Evolutionary conservation across 1,140 invertebrate genomes (phyloP), one percentile per base, ranked within the genome.

Genomic region (Brachionus manjavacas): DNA sequence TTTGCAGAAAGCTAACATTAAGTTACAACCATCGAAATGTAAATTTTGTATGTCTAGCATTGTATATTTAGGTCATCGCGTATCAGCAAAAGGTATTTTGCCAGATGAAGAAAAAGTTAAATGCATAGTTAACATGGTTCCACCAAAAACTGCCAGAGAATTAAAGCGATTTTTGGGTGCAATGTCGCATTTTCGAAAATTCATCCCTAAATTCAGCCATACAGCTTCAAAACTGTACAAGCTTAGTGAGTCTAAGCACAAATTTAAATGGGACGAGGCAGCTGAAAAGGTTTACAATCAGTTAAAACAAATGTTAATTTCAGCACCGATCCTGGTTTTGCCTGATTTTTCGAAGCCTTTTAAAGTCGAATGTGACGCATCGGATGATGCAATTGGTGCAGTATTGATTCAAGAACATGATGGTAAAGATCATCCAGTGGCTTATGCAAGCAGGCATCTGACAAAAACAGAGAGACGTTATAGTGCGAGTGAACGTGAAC

Each of bases 221-320:
- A 60, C 88, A 3, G 86, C 89, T 25, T 81, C 86, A 25, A 89
- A 89, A 2, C 66, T 90, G 6, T 88, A 85, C 2, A 70, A 74
- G 0, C 60, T 91, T 7, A 85, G 86, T 1, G 87, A 86, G 23
- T 89, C 86, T 79, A 86, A 87, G 20, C 8, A 4, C 16, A 31
- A 20, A 28, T 84, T 88, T 87, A 72, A 39, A 3, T 90, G 87
- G 89, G 70, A 16, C 20, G 55, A 85, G n/a, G 85, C 86, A 72
- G 86, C 86, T 20, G 55, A 88, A 16, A 70, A 78, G n/a, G 87
- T 14, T 31, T 31, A 31, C 28, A 31, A 31, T 31, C 28, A 31
- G 28, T 31, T 31, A 31, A 31, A 31, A 31, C 28, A 31, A 31
- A 31, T 31, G 28, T 31, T 31, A 31, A 31, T 31, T 31, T 31